Conservation (phyloP, 2,888 invertebrate genomes). For the Rhopalosiphum nymphaeae region DNA sequence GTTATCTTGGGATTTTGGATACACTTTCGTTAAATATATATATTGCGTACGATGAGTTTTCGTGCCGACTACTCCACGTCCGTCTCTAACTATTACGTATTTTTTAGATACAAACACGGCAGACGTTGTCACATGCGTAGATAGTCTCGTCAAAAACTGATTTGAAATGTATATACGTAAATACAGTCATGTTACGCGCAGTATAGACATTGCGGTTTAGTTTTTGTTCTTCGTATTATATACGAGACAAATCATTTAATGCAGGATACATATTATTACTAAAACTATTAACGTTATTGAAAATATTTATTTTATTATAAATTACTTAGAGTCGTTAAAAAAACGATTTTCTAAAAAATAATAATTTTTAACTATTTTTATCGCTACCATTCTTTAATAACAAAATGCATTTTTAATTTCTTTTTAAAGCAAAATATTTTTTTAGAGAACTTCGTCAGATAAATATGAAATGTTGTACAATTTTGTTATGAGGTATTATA, state of each 20-base stretch:
- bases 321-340: neutral
- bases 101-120: neutral
- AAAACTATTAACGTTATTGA: neutral
- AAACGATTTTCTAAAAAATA: no score
- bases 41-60: neutral
- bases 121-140: neutral
- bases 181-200: neutral
- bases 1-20: slow-evolving; percentile 50
- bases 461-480: no score
- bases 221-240: neutral
- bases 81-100: neutral
- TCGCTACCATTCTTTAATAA: no score
- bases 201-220: neutral
- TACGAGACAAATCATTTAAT: neutral
- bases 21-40: neutral
- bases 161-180: neutral
- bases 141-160: neutral
- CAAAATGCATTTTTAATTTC: no score
- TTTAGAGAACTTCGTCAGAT: no score
- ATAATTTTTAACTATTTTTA: no score
- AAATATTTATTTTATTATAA: neutral
- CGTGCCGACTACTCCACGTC: neutral
- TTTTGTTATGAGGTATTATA: no score
- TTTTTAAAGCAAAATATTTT: no score
- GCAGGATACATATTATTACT: neutral